These are phyloP conservation scores for Oppia nitens DNA, from an alignment of 1,140 invertebrate genomes.

Conservation along the genomic window DNA sequence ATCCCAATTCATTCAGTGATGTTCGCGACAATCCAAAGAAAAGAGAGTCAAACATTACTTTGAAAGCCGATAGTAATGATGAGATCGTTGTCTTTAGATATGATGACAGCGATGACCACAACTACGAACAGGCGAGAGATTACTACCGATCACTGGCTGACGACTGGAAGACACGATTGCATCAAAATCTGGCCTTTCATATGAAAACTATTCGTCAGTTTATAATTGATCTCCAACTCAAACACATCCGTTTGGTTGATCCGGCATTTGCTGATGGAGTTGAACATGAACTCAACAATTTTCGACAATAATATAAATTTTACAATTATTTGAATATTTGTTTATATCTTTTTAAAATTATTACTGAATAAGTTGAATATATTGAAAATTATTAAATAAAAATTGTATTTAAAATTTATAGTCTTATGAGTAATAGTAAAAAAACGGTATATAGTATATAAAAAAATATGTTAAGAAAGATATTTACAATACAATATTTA, in stretches of 20 bases:
- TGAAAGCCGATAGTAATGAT: neutral
- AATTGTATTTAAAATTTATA: no score
- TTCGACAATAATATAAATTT: no score
- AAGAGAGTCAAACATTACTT: neutral
- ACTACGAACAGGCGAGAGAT: conserved; percentile 7
- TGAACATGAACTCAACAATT: neutral
- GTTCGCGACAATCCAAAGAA: neutral
- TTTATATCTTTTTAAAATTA: no score
- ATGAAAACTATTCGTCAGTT: neutral
- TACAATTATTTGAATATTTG: no score
- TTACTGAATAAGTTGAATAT: no score
- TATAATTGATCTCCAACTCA: neutral
- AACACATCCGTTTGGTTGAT: neutral
- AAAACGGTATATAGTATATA: no score
- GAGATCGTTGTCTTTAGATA: conserved; percentile 1
- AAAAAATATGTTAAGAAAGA: no score
- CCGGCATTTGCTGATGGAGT: neutral
- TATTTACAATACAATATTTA: no score
- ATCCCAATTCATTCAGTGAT: conserved; percentile 15
- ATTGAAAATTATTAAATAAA: no score
- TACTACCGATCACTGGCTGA: neutral
- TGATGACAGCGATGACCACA: neutral
- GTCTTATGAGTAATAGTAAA: no score
- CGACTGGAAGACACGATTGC: neutral
- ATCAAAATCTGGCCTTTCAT: conserved; percentile 3